Evolutionary conservation across 2,888 invertebrate genomes (phyloP), one percentile per base, ranked within the genome.

Genomic region (Loripinus fragilis): DNA sequence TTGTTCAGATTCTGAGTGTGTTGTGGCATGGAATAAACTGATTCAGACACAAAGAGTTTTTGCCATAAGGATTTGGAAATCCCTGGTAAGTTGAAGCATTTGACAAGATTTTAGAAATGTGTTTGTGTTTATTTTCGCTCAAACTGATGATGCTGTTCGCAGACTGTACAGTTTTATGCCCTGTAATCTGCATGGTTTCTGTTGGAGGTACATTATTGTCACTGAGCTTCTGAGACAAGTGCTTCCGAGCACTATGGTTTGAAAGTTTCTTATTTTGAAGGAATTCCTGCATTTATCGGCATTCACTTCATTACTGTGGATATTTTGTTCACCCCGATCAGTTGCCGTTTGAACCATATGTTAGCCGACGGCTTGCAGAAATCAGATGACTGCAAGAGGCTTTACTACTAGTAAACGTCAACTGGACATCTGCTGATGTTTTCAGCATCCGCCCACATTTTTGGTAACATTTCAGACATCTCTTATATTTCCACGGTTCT

Each of bases 151-250:
- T 77, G 65, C 71, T 77, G 0, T 77, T 23, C 0, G 78, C 78
- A 25, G 81, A 77, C 45, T 77, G 77, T 7, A 81, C 38, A 35
- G 74, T 81, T 60, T 74, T 81, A 25, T 81, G 81, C 10, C 74
- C 80, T 60, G 72, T 74, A 30, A 81, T 74, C 52, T 76, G 80
- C 74, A 80, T 80, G 25, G 77, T 77, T 41, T 77, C 74, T 45
- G n/a, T n/a, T n/a, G n/a, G n/a, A n/a, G n/a, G n/a, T n/a, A n/a
- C n/a, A n/a, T n/a, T n/a, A n/a, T n/a, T 64, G n/a, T 78, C 74
- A 35, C 41, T 66, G n/a, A 78, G 35, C 35, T 74, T 81, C 41
- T 81, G 76, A 25, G 76, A 33, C 17, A 76, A 30, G 55, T 77
- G 69, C 42, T 80, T 80, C 17, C 74, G 23, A 0, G 77, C 80